Conservation (phyloP, 2,797 vertebrate species). For the Rhinophrynus dorsalis region DNA sequence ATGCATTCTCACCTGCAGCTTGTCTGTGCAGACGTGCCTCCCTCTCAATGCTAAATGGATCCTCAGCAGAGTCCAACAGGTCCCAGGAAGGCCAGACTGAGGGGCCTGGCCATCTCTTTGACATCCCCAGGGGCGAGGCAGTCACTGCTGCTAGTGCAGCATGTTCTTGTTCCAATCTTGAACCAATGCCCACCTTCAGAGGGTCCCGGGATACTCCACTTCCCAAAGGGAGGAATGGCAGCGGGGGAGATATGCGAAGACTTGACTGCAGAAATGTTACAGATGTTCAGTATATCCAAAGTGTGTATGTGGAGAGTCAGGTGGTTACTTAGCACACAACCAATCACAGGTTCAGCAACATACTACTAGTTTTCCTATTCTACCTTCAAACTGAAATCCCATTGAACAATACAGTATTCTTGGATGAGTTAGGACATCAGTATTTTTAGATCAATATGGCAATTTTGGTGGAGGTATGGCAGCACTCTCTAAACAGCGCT, state of each 20-base stretch:
- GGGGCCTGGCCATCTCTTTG: conserved; percentile 89
- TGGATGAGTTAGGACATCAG: no score
- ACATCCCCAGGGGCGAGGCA: conserved; percentile 71
- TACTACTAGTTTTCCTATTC: no score
- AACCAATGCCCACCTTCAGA: conserved; percentile 78
- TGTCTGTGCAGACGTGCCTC: conserved; percentile 95
- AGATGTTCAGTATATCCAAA: no score
- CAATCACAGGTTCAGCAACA: no score
- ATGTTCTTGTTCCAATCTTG: conserved; percentile 84
- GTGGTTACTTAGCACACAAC: no score
- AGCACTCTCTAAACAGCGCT: no score
- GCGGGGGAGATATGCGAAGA: conserved; percentile 90
- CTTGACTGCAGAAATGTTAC: conserved; percentile 84
- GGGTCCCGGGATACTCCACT: conserved; percentile 85
- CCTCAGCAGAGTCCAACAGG: conserved; percentile 84
- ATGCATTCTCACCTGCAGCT: conserved; percentile 93
- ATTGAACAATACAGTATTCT: no score
- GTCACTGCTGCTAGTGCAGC: conserved; percentile 78
- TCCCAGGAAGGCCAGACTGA: conserved; percentile 90
- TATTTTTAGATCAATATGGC: no score
- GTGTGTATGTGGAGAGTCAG: no score
- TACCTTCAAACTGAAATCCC: no score
- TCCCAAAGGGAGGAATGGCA: conserved; percentile 86
- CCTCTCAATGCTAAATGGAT: conserved; percentile 92
- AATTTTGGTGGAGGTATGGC: no score